Percentiles rank a stretch among this genome's conserved stretches.
phyloP scores from a whole-genome alignment of 1,140 invertebrate species.

The Cepaea nemoralis region DNA sequence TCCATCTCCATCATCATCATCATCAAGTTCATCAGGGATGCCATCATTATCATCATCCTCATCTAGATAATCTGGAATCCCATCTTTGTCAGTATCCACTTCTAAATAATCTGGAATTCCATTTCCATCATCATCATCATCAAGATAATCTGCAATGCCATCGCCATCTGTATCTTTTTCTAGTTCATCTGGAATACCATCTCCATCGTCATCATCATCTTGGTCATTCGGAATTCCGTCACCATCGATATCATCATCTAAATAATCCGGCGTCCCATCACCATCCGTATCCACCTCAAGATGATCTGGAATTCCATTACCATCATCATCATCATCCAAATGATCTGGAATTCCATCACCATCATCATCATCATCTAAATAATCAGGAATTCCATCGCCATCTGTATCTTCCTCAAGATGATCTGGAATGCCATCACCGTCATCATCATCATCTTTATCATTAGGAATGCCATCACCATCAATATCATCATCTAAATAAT shows the following conservation, averaged over 20 bases:
- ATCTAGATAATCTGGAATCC: slow-evolving; percentile 60
- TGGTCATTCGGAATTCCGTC: slow-evolving; percentile 63
- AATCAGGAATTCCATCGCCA: slow-evolving; percentile 52
- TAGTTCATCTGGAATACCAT: slow-evolving; percentile 55
- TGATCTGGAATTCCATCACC: slow-evolving; percentile 63
- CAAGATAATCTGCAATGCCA: slow-evolving; percentile 54
- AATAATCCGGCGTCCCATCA: slow-evolving; percentile 61
- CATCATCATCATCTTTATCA: slow-evolving; percentile 57
- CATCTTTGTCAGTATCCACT: slow-evolving; percentile 60
- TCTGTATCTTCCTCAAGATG: slow-evolving; percentile 57
- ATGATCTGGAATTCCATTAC: slow-evolving; percentile 57
- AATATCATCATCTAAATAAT: slow-evolving; percentile 57
- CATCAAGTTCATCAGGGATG: slow-evolving; percentile 53
- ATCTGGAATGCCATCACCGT: slow-evolving; percentile 66
- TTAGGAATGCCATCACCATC: slow-evolving; percentile 62
- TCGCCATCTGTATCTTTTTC: slow-evolving; percentile 58
- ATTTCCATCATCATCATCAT: slow-evolving; percentile 64
- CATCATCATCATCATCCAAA: slow-evolving; percentile 58
- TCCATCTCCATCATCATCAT: slow-evolving; percentile 62
- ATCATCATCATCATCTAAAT: slow-evolving; percentile 53
- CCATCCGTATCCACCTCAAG: slow-evolving; percentile 51
- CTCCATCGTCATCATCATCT: slow-evolving; percentile 59
- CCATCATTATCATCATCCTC: slow-evolving; percentile 57
- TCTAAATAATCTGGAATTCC: slow-evolving; percentile 63
- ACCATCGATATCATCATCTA: slow-evolving; percentile 58